Base-by-base conservation (phyloP, 2,113 vertebrate genomes). In the Trogon melanurus region DNA sequence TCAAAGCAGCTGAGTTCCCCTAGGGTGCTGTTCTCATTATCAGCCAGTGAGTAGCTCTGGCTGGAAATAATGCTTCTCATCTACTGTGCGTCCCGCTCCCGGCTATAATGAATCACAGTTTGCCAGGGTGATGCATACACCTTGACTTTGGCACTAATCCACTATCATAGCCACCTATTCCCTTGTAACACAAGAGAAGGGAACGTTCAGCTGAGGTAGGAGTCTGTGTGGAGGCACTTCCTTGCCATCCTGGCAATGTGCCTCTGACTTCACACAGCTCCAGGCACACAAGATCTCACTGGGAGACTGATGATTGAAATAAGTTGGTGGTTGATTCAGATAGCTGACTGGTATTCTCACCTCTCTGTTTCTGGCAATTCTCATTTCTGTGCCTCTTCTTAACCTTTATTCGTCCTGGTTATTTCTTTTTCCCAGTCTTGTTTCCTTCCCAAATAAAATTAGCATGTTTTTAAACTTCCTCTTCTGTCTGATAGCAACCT, bases 11-110 rank as follows among this genome's bases (percentile, higher is more conserved):
- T 65, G 54, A 70, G 41, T 78, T 92, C 54, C 94, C 92, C 79
- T 94, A 85, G 91, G 88, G 94, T 81, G 2, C 36, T 78, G 58
- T 90, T 95, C 83, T 94, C 92, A 90, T 94, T 94, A 90, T 88
- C 91, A 53, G 30, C 54, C 79, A 62, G 88, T 29, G 91, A 96
- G 69, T 83, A 93, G 85, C 72, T 90, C 85, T 90, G 75, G 62
- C 50, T 83, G 62, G 88, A 90, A 95, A 90, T 85, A 88, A 88
- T 66, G 58, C 75, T 94, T 54, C 57, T 94, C 94, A 76, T 93
- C 74, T 66, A 69, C 62, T 76, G 70, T 44, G 47, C 2, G 2
- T 79, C 65, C 84, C 79, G 70, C 88, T 96, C 58, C 61, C 5
- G 45, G 92, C 88, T 94, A 45, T 90, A 90, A 88, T 85, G 95